phyloP scores from a whole-genome alignment of 2,113 vertebrate species.

The Sprattus sprattus region DNA sequence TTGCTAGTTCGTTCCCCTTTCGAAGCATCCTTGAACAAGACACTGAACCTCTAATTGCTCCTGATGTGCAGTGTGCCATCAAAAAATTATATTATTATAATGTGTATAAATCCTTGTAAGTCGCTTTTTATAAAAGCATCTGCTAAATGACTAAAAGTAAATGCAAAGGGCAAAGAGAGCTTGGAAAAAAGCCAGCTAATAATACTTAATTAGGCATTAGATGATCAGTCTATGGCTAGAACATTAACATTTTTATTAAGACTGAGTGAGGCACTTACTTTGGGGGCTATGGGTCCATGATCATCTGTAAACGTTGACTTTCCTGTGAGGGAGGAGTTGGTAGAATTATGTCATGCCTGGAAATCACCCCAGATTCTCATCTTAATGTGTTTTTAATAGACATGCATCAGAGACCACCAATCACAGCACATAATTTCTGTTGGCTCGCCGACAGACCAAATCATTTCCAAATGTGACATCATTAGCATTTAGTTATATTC shows the following conservation, averaged over 20 bases:
- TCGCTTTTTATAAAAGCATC: too few species aligned
- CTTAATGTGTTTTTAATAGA: neutral
- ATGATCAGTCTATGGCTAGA: neutral
- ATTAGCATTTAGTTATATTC: neutral
- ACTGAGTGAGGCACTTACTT: conserved; percentile 70
- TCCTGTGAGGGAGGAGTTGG: conserved; percentile 64
- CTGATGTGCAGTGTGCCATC: too few species aligned
- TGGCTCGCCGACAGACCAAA: neutral
- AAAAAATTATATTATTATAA: too few species aligned
- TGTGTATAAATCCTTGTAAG: too few species aligned
- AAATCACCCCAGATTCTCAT: neutral
- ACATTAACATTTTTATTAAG: neutral
- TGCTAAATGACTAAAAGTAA: too few species aligned
- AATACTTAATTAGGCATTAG: neutral
- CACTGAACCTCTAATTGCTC: too few species aligned
- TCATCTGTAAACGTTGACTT: conserved; percentile 93
- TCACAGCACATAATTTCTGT: neutral
- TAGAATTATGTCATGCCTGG: neutral
- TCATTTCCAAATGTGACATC: neutral
- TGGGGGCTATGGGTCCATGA: conserved; percentile 79
- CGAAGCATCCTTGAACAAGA: too few species aligned
- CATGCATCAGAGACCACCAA: neutral
- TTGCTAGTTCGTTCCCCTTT: too few species aligned
- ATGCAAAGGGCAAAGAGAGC: neutral
- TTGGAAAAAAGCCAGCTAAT: neutral